Percentiles rank a stretch among this genome's conserved stretches.
These are phyloP conservation scores for Brachypteracias leptosomus DNA, from an alignment of 2,113 vertebrate genomes.

Conservation along the genomic window DNA sequence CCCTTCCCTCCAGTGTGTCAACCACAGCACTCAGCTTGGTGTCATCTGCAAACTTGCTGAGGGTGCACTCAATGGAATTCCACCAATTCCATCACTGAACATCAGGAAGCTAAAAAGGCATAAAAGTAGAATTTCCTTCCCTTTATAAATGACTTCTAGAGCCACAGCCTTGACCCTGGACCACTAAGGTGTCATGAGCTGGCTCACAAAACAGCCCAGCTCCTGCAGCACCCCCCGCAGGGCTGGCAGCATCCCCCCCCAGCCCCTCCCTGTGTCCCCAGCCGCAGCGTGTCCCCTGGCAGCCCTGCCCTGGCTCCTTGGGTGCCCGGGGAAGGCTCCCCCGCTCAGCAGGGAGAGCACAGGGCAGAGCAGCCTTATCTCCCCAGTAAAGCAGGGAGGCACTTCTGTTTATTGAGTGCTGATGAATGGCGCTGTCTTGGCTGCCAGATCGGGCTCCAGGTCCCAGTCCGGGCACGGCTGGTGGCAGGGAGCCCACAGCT, in stretches of 20 bases:
- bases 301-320: not conserved
- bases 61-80: too few relatives aligned
- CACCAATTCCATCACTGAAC: not conserved
- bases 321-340: not conserved
- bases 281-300: not conserved
- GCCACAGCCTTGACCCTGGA: not conserved
- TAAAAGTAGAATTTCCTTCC: not conserved
- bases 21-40: too few relatives aligned
- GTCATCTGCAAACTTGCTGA: too few relatives aligned
- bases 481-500: not conserved
- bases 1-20: too few relatives aligned
- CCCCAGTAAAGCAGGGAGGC: not conserved
- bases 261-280: not conserved
- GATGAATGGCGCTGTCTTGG: conserved; percentile 2
- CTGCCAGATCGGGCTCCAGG: not conserved
- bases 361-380: conserved; percentile 26
- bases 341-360: not conserved
- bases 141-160: not conserved
- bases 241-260: not conserved
- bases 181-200: not conserved
- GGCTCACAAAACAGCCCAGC: not conserved
- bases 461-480: not conserved
- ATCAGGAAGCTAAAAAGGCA: not conserved
- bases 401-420: conserved; percentile 50
- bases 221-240: accelerated